These are phyloP conservation scores for Notocelia uddmanniana DNA, from an alignment of 2,888 invertebrate species.

Conservation along the genomic window DNA sequence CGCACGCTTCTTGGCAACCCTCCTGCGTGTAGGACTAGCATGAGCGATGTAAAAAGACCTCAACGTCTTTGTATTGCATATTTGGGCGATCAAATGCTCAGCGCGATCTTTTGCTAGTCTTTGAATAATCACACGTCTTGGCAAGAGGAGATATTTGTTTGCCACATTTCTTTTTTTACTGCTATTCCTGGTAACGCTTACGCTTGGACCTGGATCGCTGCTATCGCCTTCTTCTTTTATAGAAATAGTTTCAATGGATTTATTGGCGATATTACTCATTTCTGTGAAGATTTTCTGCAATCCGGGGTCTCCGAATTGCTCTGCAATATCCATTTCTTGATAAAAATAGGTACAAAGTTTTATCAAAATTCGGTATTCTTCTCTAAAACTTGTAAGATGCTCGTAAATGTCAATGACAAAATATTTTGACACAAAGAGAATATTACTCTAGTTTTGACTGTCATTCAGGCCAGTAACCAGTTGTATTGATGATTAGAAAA, in stretches of 20 bases:
- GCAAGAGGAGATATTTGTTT: background rate
- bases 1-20: background rate
- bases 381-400: background rate
- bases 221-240: background rate
- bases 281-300: background rate
- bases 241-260: background rate
- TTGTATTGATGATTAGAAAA: background rate
- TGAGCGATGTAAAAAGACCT: background rate
- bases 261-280: background rate
- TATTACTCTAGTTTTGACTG: background rate
- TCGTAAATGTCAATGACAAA: background rate
- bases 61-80: background rate
- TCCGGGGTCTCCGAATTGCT: background rate
- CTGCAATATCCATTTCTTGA: conserved; percentile 2
- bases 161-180: background rate
- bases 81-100: background rate
- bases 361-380: background rate
- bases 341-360: background rate
- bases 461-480: background rate
- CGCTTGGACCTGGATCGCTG: background rate
- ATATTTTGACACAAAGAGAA: background rate
- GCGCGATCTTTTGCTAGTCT: conserved; percentile 11
- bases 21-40: background rate
- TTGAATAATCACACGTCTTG: background rate
- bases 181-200: too few species aligned